Evolutionary conservation across 2,113 vertebrate genomes (phyloP), one percentile per base, ranked within the genome.

Genomic region (Galeopterus variegatus): DNA sequence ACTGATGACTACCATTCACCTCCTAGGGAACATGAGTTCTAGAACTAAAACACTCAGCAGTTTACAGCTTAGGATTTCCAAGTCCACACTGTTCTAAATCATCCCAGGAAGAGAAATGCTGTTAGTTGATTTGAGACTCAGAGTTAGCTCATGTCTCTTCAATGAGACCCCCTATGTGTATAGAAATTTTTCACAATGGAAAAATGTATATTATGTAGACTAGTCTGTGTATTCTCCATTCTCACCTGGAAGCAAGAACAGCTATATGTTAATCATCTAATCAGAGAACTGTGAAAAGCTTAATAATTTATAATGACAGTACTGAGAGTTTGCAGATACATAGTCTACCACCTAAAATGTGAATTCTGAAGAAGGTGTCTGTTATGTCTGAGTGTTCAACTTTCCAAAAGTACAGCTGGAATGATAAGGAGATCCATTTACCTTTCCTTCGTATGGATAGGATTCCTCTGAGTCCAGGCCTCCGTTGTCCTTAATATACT

Each of bases 381-480:
- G 52, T 86, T 85, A 56, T 72, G 65, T 91, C 19, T 76, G 45
- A 79, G 19, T 33, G 13, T 70, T 73, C 15, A 50, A 36, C 48
- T 67, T 95, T 60, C 73, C 72, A 65, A 87, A 93, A 82, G 86
- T 17, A 90, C 31, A 93, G 45, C n/a, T 73, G 15, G 24, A 81
- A 88, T 67, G 36, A 88, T 14, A 89, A 84, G 7, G 48, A 64
- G 31, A 8, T 93, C 8, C 11, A 90, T 97, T 95, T 98, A 99
- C 99, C 31, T 97, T 99, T 93, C 94, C 99, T 84, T 98, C 60
- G 89, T 99, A 99, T 0, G 99, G 99, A 79, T 99, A 99, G 1
- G 99, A 98, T 0, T 99, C 98, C 97, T 99, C 99, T 0, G 99
- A 99, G 98, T 99, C 99, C 97, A 99, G 98, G 54, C 99, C 99